These are phyloP conservation scores for Gadus chalcogrammus DNA, from an alignment of 2,113 vertebrate species.

Conservation along the genomic window DNA sequence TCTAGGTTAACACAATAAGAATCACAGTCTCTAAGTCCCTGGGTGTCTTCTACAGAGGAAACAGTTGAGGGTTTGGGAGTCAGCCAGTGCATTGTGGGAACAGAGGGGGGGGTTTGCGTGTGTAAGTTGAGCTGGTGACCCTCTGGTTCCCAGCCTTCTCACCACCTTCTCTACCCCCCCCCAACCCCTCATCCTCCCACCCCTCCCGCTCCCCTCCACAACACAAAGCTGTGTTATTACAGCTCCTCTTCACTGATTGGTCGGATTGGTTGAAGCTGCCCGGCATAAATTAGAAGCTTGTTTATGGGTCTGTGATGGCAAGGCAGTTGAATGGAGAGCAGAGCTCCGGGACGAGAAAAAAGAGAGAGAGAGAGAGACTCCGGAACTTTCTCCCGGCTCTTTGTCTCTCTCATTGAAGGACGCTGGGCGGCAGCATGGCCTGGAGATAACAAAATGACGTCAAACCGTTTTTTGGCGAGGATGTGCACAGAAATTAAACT, in stretches of 20 bases:
- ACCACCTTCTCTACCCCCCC: conserved; percentile 51
- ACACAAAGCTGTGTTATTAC: conserved; percentile 67
- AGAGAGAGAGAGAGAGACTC: no score
- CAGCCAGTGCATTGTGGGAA: conserved; percentile 60
- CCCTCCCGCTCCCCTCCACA: conserved; percentile 39
- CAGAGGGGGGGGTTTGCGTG: conserved; percentile 14
- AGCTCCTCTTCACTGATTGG: conserved; percentile 40
- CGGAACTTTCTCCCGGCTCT: no score
- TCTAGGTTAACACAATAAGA: no score
- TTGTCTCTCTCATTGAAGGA: no score
- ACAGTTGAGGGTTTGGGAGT: conserved; percentile 39
- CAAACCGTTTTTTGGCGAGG: no score
- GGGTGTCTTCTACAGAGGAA: conserved; percentile 30
- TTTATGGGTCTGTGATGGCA: conserved; percentile 45
- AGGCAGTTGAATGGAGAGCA: conserved; percentile 28
- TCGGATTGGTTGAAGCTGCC: conserved; percentile 35
- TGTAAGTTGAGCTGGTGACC: conserved; percentile 61
- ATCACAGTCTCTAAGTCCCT: neutral
- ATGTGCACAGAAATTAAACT: no score
- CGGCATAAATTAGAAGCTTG: conserved; percentile 45
- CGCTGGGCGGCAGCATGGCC: no score
- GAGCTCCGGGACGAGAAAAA: no score
- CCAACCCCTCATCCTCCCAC: conserved; percentile 45
- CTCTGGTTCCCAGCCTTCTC: conserved; percentile 60
- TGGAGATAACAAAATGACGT: no score